These are phyloP conservation scores for Ricordea florida DNA, from an alignment of 92 coral and sea anemone genomes.

Conservation along the genomic window DNA sequence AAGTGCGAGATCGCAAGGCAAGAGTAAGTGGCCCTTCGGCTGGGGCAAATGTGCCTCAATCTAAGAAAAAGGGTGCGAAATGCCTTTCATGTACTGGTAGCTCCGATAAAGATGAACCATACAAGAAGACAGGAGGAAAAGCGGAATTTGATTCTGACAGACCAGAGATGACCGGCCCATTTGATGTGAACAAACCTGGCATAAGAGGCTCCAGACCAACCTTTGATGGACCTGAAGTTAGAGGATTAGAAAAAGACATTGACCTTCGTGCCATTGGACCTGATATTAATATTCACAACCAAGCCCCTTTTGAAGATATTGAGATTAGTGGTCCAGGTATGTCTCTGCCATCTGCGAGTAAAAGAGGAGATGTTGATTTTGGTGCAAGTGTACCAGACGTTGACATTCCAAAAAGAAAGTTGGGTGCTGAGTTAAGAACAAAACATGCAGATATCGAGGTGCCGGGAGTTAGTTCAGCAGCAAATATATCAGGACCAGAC, in stretches of 20 bases:
- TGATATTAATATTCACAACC: not conserved
- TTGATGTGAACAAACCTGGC: no score
- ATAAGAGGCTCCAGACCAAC: not conserved
- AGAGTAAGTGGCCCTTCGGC: not conserved
- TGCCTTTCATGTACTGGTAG: constrained; percentile 12
- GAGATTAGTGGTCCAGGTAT: not conserved
- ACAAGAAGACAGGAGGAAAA: not conserved
- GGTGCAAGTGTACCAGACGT: not conserved
- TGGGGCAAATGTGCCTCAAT: not conserved
- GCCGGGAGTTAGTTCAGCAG: not conserved
- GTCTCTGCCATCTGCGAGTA: not conserved
- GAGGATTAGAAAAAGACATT: not conserved
- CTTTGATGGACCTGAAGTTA: not conserved
- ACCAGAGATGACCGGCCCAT: no score
- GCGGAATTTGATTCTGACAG: not conserved
- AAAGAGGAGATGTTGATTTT: not conserved
- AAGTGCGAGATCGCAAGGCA: not conserved
- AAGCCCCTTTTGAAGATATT: not conserved
- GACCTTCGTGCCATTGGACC: not conserved
- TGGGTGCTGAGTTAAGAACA: not conserved
- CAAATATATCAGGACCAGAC: not conserved
- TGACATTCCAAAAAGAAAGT: not conserved
- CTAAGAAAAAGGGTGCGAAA: constrained; percentile 12
- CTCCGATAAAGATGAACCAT: constrained; percentile 12
- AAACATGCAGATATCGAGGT: not conserved